Evolutionary conservation across 1,140 invertebrate species (phyloP).

Genomic region (Megalopta genalis): DNA sequence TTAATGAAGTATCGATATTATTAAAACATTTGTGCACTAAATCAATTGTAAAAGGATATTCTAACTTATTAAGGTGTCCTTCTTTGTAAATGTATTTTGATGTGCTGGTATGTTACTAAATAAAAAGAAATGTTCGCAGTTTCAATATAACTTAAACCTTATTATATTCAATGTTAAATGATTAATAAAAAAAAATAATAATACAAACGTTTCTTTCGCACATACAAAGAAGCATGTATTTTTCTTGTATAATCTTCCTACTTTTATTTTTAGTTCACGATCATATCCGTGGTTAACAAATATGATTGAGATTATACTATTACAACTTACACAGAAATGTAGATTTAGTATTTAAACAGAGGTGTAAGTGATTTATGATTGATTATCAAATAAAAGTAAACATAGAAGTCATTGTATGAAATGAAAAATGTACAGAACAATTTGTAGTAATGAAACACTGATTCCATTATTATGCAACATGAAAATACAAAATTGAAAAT

Average conservation of each 20-base stretch:
- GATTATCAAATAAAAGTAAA: neutral
- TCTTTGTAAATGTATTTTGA: neutral
- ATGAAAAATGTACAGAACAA: conserved; percentile 5
- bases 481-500: conserved; percentile 1
- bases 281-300: conserved; percentile 29
- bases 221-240: conserved; percentile 34
- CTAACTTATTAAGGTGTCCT: neutral
- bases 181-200: conserved; percentile 34
- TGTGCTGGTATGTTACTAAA: conserved; percentile 9
- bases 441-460: neutral
- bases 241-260: conserved; percentile 27
- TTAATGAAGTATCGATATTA: conserved; percentile 3
- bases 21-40: conserved; percentile 4
- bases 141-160: conserved; percentile 15
- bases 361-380: conserved; percentile 11
- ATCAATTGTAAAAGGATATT: conserved; percentile 7
- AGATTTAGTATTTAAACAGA: conserved; percentile 25
- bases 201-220: conserved; percentile 25
- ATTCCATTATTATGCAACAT: neutral
- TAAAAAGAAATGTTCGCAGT: conserved; percentile 13
- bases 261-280: conserved; percentile 29
- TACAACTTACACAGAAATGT: conserved; percentile 11
- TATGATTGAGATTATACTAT: conserved; percentile 25
- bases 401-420: neutral
- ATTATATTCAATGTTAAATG: conserved; percentile 14